A percentile compares a stretch with the other conserved stretches of the same genome.
These are phyloP conservation scores for Hesperia comma DNA, from an alignment of 2,888 invertebrate genomes.

Conservation along the genomic window DNA sequence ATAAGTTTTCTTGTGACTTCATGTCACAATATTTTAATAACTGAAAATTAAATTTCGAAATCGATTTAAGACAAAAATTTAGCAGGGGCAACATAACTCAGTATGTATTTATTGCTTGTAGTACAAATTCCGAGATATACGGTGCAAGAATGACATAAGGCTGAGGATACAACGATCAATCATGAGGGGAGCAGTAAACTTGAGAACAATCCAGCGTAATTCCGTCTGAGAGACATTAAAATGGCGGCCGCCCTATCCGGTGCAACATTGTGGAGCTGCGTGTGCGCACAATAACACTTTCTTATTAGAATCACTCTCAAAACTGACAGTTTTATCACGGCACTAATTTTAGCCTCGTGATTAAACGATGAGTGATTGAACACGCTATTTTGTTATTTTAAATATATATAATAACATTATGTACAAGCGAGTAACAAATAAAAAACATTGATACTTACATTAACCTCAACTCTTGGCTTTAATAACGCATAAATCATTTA, in stretches of 20 bases:
- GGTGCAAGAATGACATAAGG: constrained; percentile 81
- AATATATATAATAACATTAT: not conserved
- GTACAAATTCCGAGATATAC: constrained; percentile 77
- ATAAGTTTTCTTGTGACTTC: too few species aligned
- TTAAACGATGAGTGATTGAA: constrained; percentile 43
- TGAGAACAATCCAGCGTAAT: constrained; percentile 84
- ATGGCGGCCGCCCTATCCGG: constrained; percentile 83
- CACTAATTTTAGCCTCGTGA: constrained; percentile 42
- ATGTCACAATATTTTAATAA: not conserved
- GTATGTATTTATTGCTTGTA: constrained; percentile 76
- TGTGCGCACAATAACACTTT: constrained; percentile 57
- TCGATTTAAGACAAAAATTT: constrained; percentile 56
- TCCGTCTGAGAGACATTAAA: constrained; percentile 83
- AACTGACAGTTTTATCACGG: constrained; percentile 49
- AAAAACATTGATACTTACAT: constrained; percentile 47
- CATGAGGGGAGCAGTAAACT: constrained; percentile 79
- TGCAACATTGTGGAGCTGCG: constrained; percentile 74
- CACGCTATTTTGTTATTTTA: constrained; percentile 36
- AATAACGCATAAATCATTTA: constrained; percentile 79
- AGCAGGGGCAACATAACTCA: constrained; percentile 74
- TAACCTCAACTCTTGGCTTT: constrained; percentile 56
- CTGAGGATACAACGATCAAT: constrained; percentile 82
- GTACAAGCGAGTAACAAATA: not conserved
- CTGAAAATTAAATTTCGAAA: not conserved
- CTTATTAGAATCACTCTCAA: constrained; percentile 60